Conservation (phyloP, 2,797 vertebrate genomes). For the Buphagus erythrorhynchus region DNA sequence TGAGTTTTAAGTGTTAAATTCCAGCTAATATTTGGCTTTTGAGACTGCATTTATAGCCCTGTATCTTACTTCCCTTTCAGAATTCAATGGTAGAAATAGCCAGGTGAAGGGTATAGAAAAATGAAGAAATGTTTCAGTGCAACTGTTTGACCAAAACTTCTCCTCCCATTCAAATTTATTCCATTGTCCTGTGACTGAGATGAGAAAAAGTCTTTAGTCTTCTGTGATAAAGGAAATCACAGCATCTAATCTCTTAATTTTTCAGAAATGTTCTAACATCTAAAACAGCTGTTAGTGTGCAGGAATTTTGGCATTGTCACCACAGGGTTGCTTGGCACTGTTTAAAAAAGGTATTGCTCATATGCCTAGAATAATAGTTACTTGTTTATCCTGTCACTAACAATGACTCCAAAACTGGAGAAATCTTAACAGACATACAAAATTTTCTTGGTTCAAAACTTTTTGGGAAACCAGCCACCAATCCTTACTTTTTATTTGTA, state of each 20-base stretch:
- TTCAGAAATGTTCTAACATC: not conserved
- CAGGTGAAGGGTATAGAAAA: not conserved
- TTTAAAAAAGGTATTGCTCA: not conserved
- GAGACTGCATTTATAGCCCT: not conserved
- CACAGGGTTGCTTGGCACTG: not conserved
- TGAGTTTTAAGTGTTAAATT: not conserved
- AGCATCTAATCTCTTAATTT: not conserved
- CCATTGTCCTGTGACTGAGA: not conserved
- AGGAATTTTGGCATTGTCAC: not conserved
- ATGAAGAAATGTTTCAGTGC: not conserved
- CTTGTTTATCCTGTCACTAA: not conserved
- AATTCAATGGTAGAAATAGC: not conserved
- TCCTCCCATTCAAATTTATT: not conserved
- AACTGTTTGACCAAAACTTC: not conserved
- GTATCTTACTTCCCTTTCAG: not conserved
- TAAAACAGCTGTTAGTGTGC: not conserved
- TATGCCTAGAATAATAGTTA: not conserved
- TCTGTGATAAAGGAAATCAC: not conserved
- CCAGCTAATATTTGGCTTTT: not conserved
- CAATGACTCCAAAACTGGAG: not conserved
- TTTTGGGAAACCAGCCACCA: not conserved
- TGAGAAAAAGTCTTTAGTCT: not conserved
- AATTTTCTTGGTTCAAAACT: not conserved
- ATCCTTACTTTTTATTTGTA: not conserved
- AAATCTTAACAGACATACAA: not conserved